phyloP scores from a whole-genome alignment of 2,797 vertebrate genomes.

The Anas georgica region DNA sequence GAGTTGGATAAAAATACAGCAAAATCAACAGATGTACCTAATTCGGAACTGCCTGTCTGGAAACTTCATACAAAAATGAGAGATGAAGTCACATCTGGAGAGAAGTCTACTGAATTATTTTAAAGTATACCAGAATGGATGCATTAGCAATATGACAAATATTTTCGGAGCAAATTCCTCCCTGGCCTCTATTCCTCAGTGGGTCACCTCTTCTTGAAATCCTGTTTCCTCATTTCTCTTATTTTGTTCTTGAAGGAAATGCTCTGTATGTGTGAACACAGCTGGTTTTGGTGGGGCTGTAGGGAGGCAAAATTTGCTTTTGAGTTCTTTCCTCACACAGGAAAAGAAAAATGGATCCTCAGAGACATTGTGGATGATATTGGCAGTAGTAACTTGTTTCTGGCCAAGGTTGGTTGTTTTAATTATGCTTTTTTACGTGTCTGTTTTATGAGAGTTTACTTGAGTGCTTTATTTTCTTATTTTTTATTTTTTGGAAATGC shows the following conservation, averaged over 20 bases:
- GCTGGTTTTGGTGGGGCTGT: constrained; percentile 25
- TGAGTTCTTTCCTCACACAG: constrained; percentile 41
- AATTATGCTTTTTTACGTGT: constrained; percentile 5
- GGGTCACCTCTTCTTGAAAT: constrained; percentile 17
- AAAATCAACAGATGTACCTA: background rate
- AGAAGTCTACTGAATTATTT: background rate
- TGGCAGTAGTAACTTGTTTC: constrained; percentile 45
- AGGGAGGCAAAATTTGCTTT: background rate
- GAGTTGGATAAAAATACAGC: background rate
- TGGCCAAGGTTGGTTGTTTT: constrained; percentile 8
- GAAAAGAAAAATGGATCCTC: constrained; percentile 50
- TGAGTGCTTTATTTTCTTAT: background rate
- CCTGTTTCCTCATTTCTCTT: constrained; percentile 18
- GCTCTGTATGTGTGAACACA: constrained; percentile 11
- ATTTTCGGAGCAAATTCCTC: constrained; percentile 2
- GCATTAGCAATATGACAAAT: background rate
- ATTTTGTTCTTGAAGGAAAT: constrained; percentile 23
- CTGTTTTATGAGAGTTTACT: background rate
- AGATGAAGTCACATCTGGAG: constrained; percentile 19
- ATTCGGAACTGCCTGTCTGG: background rate
- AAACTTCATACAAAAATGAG: background rate
- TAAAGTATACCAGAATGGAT: background rate
- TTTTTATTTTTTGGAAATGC: background rate
- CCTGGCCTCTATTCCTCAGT: constrained; percentile 1
- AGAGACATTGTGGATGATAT: background rate